Base-by-base conservation (phyloP, 2,888 invertebrate species). In the Eupelmus urozonus region DNA sequence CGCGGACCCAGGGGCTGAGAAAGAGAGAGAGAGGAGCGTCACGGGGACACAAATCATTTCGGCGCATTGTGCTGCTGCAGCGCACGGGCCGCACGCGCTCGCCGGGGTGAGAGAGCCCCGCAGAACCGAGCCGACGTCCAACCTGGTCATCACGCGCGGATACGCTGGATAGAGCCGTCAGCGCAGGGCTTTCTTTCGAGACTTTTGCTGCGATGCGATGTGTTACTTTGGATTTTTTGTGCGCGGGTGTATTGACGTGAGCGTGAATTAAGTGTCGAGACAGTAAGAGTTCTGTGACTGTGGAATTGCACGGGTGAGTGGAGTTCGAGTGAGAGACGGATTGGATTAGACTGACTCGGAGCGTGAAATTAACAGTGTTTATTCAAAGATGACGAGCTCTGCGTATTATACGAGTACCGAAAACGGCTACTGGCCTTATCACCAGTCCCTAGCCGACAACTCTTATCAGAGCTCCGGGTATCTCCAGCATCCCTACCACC, bases 41-140 rank as follows among this genome's bases (percentile, higher is more conserved):
- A 86, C 85, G 82, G 85, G 84, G 83, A 83, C 86, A 85, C 85
- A 84, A 86, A 86, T 86, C 87, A 87, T 85, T 85, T 86, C 81
- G 83, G 80, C 82, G 85, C 85, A 86, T 85, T 85, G 84, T 84
- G 81, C 81, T 80, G 62, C 60, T 45, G 18, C 63, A 49, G 69
- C 70, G 81, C 80, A 67, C 60, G n/a, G 76, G 80, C 77, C 74
- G 55, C 57, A 75, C 69, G 81, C 82, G 74, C 25, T 11, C 75
- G 49, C 55, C 63, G 49, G 34, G 57, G 72, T 55, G 9, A 29
- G 45, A n/a, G 53, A 27, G 57, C n/a, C 65, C 5, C 40, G 34
- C 83, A 85, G 85, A 84, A 82, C 77, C 74, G 72, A 78, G 80
- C 62, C 75, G 82, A 75, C 83, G 78, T 80, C 79, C 83, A 81